These are phyloP conservation scores for Pantala flavescens DNA, from an alignment of 1,140 invertebrate species.

Conservation along the genomic window DNA sequence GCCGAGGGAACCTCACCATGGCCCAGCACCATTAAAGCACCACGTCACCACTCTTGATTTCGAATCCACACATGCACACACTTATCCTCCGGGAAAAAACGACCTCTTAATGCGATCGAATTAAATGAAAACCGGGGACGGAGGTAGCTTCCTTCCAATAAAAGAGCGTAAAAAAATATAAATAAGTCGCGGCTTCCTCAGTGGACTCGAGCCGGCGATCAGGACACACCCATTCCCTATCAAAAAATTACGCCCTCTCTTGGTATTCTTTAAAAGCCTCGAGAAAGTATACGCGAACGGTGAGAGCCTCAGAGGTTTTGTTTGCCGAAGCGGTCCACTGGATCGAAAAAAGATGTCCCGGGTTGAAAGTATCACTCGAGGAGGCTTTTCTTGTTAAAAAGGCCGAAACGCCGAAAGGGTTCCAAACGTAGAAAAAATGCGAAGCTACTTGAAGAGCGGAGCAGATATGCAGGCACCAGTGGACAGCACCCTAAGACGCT, in stretches of 20 bases:
- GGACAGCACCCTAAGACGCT: not conserved
- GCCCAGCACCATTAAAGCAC: not conserved
- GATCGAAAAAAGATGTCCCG: no score
- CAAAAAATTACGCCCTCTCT: no score
- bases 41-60: constrained; percentile 8
- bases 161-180: not conserved
- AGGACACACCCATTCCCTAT: not conserved
- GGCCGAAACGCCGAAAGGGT: no score
- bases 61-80: not conserved
- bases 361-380: no score
- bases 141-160: not conserved
- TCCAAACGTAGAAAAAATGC: no score
- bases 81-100: not conserved
- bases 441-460: not conserved
- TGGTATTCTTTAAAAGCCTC: not conserved
- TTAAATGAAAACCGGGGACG: not conserved
- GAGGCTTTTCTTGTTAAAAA: no score
- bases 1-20: no score
- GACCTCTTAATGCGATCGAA: not conserved
- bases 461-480: not conserved
- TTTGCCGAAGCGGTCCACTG: not conserved
- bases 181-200: not conserved
- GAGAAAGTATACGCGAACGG: not conserved
- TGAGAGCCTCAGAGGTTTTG: not conserved
- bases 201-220: not conserved